Evolutionary conservation across 2,113 vertebrate genomes (phyloP), one percentile per base, ranked within the genome.

Genomic region (Pedionomus torquatus): DNA sequence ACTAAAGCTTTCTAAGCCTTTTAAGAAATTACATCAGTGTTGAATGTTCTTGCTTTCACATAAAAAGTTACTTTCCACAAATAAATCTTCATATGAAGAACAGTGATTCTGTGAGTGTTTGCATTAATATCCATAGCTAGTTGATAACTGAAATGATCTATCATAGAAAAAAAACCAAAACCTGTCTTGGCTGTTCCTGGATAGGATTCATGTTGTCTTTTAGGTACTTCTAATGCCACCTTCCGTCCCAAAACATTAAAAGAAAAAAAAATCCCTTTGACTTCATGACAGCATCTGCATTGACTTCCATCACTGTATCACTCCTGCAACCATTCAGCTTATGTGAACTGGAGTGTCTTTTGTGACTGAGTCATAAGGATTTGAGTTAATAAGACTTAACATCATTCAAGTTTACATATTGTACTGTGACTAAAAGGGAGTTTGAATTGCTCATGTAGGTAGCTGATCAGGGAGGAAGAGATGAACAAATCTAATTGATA

Each of bases 201-300:
- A n/a, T 76, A 49, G 77, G 2, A n/a, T 39, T 86, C 0, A 0
- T 63, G 17, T 63, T 82, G 39, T 60, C 49, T 69, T 83, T 61
- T 39, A 35, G 16, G 11, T 89, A 16, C 18, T 69, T 87, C 7
- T 60, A 15, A 48, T 91, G 17, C 7, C 8, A 61, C 5, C 11
- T 49, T 81, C 51, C 11, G 14, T 51, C 15, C 19, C n/a, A 63
- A 58, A 66, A 76, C 2, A 8, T 49, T 46, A 55, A 37, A 8
- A 64, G n/a, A n/a, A 8, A 4, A 35, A 64, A 74, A 61, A n/a
- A 3, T 2, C 0, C 19, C 1, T 3, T 58, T 82, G 37, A 18
- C 21, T 75, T 85, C 19, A n/a, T 21, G 39, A 17, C n/a, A 57
- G 13, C 14, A 48, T 65, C 12, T 86, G 20, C 2, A n/a, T 91